Evolutionary conservation across 2,888 invertebrate species (phyloP).

Genomic region (Noctua comes): DNA sequence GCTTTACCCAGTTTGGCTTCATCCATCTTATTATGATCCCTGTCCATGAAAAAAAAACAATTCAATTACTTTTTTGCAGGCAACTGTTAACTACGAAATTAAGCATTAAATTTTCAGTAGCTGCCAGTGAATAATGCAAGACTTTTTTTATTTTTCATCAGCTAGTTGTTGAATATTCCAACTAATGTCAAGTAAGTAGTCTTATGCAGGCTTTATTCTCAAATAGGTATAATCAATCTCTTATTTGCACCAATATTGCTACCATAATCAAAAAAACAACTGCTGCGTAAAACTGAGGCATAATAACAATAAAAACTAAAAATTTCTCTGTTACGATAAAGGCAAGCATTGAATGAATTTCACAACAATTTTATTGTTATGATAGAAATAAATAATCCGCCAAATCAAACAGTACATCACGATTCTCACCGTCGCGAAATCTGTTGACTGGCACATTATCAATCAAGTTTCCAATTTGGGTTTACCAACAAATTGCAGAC

Average conservation of each 20-base stretch:
- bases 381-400: not conserved
- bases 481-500: slow-evolving; percentile 20
- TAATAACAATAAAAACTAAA: not conserved
- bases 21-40: slow-evolving; percentile 86
- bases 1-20: slow-evolving; percentile 83
- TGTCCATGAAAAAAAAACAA: slow-evolving; percentile 63
- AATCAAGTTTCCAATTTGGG: slow-evolving; percentile 20
- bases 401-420: slow-evolving; percentile 10
- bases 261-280: not conserved
- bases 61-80: slow-evolving; percentile 19
- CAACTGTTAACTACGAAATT: slow-evolving; percentile 3
- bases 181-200: not conserved
- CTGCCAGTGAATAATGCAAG: not conserved
- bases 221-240: not conserved
- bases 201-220: not conserved
- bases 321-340: not conserved
- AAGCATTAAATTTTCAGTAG: not conserved
- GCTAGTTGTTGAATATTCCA: not conserved
- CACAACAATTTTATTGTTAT: not conserved
- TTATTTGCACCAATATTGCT: slow-evolving; percentile 1
- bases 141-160: not conserved
- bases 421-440: slow-evolving; percentile 22
- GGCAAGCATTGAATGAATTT: slow-evolving; percentile 4
- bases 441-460: slow-evolving; percentile 8
- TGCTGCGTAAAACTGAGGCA: not conserved